A percentile compares a stretch with the other conserved stretches of the same genome.
phyloP scores from a whole-genome alignment of 2,113 vertebrate species.

The Maylandia zebra region DNA sequence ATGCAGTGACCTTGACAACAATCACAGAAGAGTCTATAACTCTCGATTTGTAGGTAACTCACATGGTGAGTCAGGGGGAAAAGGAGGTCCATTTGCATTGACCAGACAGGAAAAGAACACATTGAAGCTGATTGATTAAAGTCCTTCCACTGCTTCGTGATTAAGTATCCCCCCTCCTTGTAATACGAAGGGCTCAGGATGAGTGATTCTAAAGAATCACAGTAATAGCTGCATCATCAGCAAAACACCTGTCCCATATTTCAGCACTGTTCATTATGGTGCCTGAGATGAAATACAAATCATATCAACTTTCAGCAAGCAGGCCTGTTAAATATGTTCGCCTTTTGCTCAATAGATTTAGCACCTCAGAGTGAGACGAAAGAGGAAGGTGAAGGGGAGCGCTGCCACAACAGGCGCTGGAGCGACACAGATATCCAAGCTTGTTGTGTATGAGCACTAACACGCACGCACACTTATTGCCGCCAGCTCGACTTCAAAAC shows the following conservation, averaged over 20 bases:
- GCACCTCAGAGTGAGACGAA: neutral
- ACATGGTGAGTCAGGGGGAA: constrained; percentile 4
- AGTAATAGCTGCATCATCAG: constrained; percentile 62
- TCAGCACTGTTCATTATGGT: constrained; percentile 55
- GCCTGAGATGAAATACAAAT: constrained; percentile 48
- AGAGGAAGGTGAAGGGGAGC: neutral
- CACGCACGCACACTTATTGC: neutral
- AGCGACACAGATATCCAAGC: neutral
- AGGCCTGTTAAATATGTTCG: constrained; percentile 17
- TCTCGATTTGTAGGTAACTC: constrained; percentile 12
- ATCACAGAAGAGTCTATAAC: constrained; percentile 28
- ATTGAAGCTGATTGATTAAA: constrained; percentile 47
- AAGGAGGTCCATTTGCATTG: constrained; percentile 8
- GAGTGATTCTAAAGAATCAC: constrained; percentile 52
- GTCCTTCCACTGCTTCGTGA: constrained; percentile 38
- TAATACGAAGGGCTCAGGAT: constrained; percentile 27
- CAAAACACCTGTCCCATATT: constrained; percentile 53
- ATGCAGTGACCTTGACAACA: constrained; percentile 50
- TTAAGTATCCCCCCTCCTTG: constrained; percentile 24
- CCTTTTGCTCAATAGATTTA: constrained; percentile 21
- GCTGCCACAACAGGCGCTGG: constrained; percentile 11
- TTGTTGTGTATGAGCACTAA: neutral
- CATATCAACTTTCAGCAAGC: constrained; percentile 27
- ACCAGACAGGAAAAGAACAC: constrained; percentile 30
- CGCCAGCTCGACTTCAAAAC: constrained; percentile 48